Conservation (phyloP, 2,113 vertebrate genomes). For the Amblyornis subalaris region DNA sequence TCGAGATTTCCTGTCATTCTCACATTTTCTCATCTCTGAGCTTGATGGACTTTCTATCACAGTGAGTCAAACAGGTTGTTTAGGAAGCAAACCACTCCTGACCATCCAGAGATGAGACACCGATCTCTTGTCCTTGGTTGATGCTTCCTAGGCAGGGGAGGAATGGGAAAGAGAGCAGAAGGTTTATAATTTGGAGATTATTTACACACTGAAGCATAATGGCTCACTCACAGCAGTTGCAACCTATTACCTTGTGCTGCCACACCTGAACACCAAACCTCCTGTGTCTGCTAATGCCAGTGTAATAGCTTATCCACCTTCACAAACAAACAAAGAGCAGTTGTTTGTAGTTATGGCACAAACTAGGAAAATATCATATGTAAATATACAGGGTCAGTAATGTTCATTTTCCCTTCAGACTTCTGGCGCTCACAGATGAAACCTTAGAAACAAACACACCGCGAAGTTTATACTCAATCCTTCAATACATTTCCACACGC, state of each 20-base stretch:
- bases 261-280: neutral
- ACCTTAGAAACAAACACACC: neutral
- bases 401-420: neutral
- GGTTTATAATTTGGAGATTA: neutral
- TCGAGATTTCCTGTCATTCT: neutral
- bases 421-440: neutral
- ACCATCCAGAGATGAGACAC: neutral
- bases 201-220: slow-evolving; percentile 20
- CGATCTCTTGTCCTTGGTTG: neutral
- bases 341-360: neutral
- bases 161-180: neutral
- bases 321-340: neutral
- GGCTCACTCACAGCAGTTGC: neutral
- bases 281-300: neutral
- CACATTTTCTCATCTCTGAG: neutral
- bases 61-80: neutral
- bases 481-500: neutral
- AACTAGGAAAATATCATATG: neutral
- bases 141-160: neutral
- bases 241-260: neutral
- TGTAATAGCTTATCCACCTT: neutral
- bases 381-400: neutral
- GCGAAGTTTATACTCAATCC: neutral
- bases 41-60: neutral
- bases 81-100: neutral